Conservation (phyloP, 2,797 vertebrate species). For the Pangasius mekongensis region DNA sequence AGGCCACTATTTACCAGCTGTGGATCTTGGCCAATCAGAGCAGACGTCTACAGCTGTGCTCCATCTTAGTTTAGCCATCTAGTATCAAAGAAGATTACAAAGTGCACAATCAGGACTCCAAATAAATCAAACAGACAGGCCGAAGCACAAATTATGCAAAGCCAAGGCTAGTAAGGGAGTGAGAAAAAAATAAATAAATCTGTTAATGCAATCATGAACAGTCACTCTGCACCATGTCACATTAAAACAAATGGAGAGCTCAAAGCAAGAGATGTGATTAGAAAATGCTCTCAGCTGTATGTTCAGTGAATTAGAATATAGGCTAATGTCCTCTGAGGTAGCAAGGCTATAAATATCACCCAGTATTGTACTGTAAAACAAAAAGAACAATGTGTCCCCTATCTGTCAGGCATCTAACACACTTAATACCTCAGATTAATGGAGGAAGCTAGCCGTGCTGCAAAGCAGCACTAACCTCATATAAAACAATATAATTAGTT, state of each 20-base stretch:
- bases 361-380: constrained; percentile 37
- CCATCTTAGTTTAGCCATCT: constrained; percentile 47
- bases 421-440: constrained; percentile 49
- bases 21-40: constrained; percentile 46
- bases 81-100: constrained; percentile 54
- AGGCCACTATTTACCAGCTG: constrained; percentile 45
- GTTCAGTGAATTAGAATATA: constrained; percentile 23
- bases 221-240: constrained; percentile 52
- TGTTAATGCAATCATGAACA: constrained; percentile 63
- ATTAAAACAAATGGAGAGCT: constrained; percentile 62
- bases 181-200: constrained; percentile 26
- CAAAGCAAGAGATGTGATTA: neutral
- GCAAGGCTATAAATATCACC: constrained; percentile 32
- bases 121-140: constrained; percentile 67
- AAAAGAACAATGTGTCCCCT: constrained; percentile 34
- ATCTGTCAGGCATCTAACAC: constrained; percentile 48
- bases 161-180: constrained; percentile 60
- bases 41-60: constrained; percentile 52
- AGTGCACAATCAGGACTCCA: constrained; percentile 39
- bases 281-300: constrained; percentile 40
- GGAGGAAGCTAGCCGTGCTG: constrained; percentile 38
- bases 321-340: constrained; percentile 16
- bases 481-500: constrained; percentile 52
- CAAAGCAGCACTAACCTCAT: constrained; percentile 39
- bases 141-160: constrained; percentile 69